Percentiles rank a stretch among this genome's conserved stretches.
phyloP scores from a whole-genome alignment of 2,113 vertebrate species.

The Rhynchomys soricoides region DNA sequence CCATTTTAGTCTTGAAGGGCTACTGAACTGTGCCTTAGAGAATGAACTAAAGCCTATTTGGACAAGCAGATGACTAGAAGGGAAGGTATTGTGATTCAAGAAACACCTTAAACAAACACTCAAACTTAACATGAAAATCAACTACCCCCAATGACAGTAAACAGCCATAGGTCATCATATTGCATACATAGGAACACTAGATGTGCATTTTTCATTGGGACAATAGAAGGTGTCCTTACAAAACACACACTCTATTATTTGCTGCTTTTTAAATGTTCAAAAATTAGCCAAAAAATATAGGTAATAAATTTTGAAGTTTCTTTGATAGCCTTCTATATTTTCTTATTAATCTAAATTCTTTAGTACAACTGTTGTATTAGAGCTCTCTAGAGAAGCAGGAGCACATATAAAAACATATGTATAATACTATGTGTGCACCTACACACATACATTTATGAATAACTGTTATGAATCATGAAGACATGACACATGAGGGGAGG shows the following conservation, averaged over 20 bases:
- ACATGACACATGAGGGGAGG: not conserved
- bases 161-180: not conserved
- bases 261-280: slow-evolving; percentile 6
- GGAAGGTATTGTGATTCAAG: not conserved
- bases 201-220: slow-evolving; percentile 31
- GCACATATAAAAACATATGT: not conserved
- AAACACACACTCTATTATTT: slow-evolving; percentile 53
- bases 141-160: not conserved
- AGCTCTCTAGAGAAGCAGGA: not conserved
- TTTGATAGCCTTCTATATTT: slow-evolving; percentile 41
- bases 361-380: not conserved
- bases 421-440: too few species aligned
- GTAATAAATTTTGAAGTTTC: not conserved
- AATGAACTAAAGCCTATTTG: not conserved
- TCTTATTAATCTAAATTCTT: slow-evolving; percentile 15
- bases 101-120: not conserved
- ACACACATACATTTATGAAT: not conserved
- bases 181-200: not conserved
- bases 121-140: not conserved
- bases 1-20: not conserved
- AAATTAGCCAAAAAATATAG: not conserved
- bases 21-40: not conserved
- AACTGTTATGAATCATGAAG: not conserved
- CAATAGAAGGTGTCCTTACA: slow-evolving; percentile 40
- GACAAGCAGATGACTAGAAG: not conserved